Evolutionary conservation across 2,113 vertebrate genomes (phyloP), one percentile per base, ranked within the genome.

Genomic region (Tenrec ecaudatus): DNA sequence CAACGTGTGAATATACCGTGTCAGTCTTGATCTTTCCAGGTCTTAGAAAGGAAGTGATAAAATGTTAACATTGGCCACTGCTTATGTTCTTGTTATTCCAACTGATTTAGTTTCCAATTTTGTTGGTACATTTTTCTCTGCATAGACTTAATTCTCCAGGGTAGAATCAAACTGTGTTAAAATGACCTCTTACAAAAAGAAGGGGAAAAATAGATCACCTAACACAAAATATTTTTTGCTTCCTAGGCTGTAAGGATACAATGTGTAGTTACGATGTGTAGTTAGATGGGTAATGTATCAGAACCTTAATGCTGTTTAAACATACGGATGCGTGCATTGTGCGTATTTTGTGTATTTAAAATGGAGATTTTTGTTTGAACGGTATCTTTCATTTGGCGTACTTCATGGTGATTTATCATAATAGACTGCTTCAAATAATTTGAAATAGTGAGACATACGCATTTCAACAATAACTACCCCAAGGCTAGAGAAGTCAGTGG

Each of bases 381-480:
- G 58, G 66, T 90, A 43, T 96, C 92, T 96, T 96, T 95, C n/a
- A 84, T 97, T 98, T 95, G 92, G 94, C 95, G 96, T 97, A 95
- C 87, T 87, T 98, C n/a, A 91, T 95, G 95, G 94, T 96, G 95
- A 96, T 97, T 97, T 98, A 97, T 97, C 94, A 69, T 97, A 98
- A 97, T 96, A 95, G 96, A 75, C 89, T 94, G 82, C 89, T 97
- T 87, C 96, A 97, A 97, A 95, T 97, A 20, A 88, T 98, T 97
- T 97, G 95, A 97, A 95, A 97, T 97, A 89, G 92, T 58, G 90
- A 96, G 95, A 94, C 33, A 27, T 60, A 69, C 84, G 95, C 97
- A 96, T 98, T 98, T 98, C 93, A 97, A 82, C 96, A 97, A 92
- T 95, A 88, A 77, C 94, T 98, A 98, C 97, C 97, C 96, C 95